Percentiles rank a stretch among this genome's conserved stretches.
These are phyloP conservation scores for Oostethus manadensis DNA, from an alignment of 2,113 vertebrate genomes.

Conservation along the genomic window DNA sequence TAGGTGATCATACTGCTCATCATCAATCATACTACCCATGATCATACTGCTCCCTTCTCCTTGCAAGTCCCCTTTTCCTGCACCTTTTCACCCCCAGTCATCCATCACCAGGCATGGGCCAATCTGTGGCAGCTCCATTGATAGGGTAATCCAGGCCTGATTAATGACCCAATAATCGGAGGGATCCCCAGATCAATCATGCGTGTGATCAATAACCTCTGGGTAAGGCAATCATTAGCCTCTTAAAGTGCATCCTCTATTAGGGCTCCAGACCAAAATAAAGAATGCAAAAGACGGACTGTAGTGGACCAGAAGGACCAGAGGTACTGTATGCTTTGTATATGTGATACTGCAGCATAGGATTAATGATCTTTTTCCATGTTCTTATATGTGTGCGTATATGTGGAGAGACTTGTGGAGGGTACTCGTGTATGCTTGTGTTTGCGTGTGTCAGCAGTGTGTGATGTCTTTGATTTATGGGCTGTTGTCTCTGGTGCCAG, in stretches of 20 bases:
- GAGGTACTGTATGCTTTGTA: constrained; percentile 5
- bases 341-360: constrained; percentile 4
- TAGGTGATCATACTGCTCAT: constrained; percentile 7
- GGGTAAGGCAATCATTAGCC: constrained; percentile 70
- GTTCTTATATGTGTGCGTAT: constrained; percentile 3
- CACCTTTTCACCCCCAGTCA: constrained; percentile 52
- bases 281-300: constrained; percentile 41
- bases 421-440: constrained; percentile 6
- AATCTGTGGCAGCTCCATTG: constrained; percentile 80
- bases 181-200: constrained; percentile 88
- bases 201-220: constrained; percentile 69
- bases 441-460: constrained; percentile 50
- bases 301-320: constrained; percentile 20
- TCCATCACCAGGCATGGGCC: constrained; percentile 85
- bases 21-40: constrained; percentile 1
- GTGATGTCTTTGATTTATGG: constrained; percentile 67
- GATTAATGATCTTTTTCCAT: not conserved
- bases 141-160: constrained; percentile 77
- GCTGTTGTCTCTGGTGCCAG: constrained; percentile 57
- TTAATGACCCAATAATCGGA: constrained; percentile 77
- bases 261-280: constrained; percentile 61
- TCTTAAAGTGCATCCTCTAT: constrained; percentile 72
- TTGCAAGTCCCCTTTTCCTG: constrained; percentile 3
- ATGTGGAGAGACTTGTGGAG: constrained; percentile 7
- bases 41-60: constrained; percentile 11